Evolutionary conservation across 2,797 vertebrate species (phyloP).

Genomic region (Aeoliscus strigatus): DNA sequence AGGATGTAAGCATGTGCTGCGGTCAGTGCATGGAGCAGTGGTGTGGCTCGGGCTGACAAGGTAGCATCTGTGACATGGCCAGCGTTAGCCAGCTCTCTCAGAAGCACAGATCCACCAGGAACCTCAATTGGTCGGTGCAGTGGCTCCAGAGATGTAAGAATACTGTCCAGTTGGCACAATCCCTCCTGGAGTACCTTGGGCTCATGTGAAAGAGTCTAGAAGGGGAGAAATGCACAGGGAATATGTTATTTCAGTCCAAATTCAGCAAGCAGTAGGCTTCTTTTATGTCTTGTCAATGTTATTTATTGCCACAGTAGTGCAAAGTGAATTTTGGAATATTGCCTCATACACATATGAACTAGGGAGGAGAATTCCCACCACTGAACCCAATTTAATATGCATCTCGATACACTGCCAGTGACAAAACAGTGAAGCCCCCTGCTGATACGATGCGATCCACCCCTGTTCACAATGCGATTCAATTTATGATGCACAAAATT

Average conservation of each 20-base stretch:
- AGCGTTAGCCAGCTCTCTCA: slow-evolving; percentile 89
- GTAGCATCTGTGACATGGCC: slow-evolving; percentile 91
- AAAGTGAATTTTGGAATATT: too few species aligned
- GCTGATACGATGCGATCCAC: too few species aligned
- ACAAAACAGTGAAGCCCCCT: too few species aligned
- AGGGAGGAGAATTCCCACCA: too few species aligned
- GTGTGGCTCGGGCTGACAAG: slow-evolving; percentile 89
- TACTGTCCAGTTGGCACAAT: slow-evolving; percentile 88
- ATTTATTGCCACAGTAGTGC: too few species aligned
- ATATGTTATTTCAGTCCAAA: slow-evolving; percentile 1
- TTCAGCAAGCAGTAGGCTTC: too few species aligned
- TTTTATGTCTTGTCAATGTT: too few species aligned
- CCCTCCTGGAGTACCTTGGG: slow-evolving; percentile 94
- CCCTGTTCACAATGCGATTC: too few species aligned
- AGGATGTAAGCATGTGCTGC: slow-evolving; percentile 97
- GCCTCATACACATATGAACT: too few species aligned
- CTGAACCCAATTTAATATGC: too few species aligned
- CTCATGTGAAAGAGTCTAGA: slow-evolving; percentile 91
- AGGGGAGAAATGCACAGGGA: background rate
- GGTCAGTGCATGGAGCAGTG: slow-evolving; percentile 89
- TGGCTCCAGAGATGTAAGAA: slow-evolving; percentile 88
- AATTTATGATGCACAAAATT: too few species aligned
- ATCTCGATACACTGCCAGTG: too few species aligned
- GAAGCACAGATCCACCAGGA: slow-evolving; percentile 90
- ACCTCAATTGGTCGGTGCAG: slow-evolving; percentile 93